Evolutionary conservation across 1,140 invertebrate species (phyloP).

Genomic region (Leptinotarsa defecta): DNA sequence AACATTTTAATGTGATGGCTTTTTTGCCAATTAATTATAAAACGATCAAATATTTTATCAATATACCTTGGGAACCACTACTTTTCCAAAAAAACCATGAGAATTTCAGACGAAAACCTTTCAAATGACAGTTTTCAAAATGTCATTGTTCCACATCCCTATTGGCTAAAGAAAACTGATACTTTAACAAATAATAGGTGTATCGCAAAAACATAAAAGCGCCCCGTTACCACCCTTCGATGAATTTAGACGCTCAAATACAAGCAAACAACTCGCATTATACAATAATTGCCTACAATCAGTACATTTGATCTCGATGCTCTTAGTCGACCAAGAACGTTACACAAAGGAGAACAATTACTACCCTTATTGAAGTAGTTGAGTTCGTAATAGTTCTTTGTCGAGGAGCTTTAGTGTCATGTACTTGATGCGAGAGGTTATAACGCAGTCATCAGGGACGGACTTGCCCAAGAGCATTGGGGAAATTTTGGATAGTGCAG

Average conservation of each 20-base stretch:
- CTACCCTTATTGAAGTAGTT: conserved; percentile 2
- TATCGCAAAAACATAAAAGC: conserved; percentile 14
- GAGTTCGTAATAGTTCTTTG: conserved; percentile 3
- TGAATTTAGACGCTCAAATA: conserved; percentile 17
- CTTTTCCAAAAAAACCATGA: neutral
- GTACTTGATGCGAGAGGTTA: neutral
- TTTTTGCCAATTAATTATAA: no score
- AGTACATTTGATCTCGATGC: conserved; percentile 16
- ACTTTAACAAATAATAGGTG: conserved; percentile 11
- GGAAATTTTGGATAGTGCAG: no score
- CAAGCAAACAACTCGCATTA: conserved; percentile 26
- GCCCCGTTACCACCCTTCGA: conserved; percentile 4
- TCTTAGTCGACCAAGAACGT: neutral
- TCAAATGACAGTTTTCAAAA: neutral
- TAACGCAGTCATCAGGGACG: no score
- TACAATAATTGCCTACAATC: conserved; percentile 27
- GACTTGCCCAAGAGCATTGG: no score
- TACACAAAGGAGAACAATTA: conserved; percentile 9
- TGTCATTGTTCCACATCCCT: neutral
- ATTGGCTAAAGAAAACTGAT: conserved; percentile 14
- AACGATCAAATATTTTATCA: no score
- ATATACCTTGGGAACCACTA: no score
- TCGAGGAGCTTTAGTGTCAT: neutral
- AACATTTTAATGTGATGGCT: no score
- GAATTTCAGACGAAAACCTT: neutral